Conservation (phyloP, 2,888 invertebrate genomes). For the Drosophila gaucha region DNA sequence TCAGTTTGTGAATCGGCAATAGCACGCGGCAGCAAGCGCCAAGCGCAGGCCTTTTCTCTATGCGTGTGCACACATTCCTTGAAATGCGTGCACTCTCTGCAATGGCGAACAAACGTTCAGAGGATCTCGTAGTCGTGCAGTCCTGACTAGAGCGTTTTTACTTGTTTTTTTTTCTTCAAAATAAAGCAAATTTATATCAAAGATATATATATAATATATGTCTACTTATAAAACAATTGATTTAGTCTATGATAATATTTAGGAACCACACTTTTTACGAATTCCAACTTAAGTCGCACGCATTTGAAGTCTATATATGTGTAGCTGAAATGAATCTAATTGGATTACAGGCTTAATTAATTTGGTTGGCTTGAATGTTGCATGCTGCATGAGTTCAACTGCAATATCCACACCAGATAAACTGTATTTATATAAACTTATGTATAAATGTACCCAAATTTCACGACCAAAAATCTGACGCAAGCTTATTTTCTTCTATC, state of each 20-base stretch:
- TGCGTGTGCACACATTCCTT: too few relatives aligned
- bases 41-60: too few relatives aligned
- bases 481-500: conserved; percentile 46
- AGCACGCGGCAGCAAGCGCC: too few relatives aligned
- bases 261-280: neutral
- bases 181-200: too few relatives aligned
- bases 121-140: too few relatives aligned
- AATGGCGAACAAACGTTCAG: too few relatives aligned
- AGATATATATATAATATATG: too few relatives aligned
- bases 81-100: too few relatives aligned
- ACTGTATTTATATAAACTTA: conserved; percentile 23
- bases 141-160: too few relatives aligned
- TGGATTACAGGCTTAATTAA: neutral
- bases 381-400: conserved; percentile 48
- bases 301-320: conserved; percentile 10
- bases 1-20: too few relatives aligned
- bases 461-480: conserved; percentile 34
- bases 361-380: conserved; percentile 25
- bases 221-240: neutral
- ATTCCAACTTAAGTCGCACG: conserved; percentile 25
- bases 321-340: conserved; percentile 1
- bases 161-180: too few relatives aligned
- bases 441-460: conserved; percentile 24
- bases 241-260: conserved; percentile 22
- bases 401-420: conserved; percentile 32